These are phyloP conservation scores for Uloborus plumipes DNA, from an alignment of 2,888 invertebrate genomes.

Conservation along the genomic window DNA sequence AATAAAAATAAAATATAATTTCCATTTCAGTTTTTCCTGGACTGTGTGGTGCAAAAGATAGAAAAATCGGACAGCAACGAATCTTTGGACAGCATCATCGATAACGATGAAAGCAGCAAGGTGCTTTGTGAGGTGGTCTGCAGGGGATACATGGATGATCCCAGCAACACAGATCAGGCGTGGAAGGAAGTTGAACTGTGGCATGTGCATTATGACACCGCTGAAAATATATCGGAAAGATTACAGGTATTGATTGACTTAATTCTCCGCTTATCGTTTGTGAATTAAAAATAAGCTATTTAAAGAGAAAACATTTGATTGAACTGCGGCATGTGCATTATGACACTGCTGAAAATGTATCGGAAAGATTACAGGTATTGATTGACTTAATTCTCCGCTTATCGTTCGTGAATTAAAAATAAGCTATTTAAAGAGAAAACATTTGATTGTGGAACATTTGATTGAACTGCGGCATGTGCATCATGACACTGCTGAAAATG, in stretches of 20 bases:
- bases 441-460: too few species aligned
- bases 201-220: slow-evolving; percentile 67
- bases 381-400: background rate
- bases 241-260: slow-evolving; percentile 44
- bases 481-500: slow-evolving; percentile 54
- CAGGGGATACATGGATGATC: slow-evolving; percentile 71
- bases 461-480: slow-evolving; percentile 68
- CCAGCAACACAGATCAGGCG: slow-evolving; percentile 69
- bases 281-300: too few species aligned
- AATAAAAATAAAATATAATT: background rate
- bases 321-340: slow-evolving; percentile 68
- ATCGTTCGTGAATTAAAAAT: too few species aligned
- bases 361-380: slow-evolving; percentile 52
- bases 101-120: slow-evolving; percentile 15
- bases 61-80: slow-evolving; percentile 34
- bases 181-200: slow-evolving; percentile 69
- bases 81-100: slow-evolving; percentile 18
- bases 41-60: slow-evolving; percentile 31
- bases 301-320: slow-evolving; percentile 26
- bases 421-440: too few species aligned
- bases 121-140: slow-evolving; percentile 12
- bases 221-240: slow-evolving; percentile 42
- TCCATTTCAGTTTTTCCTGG: slow-evolving; percentile 35
- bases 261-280: background rate
- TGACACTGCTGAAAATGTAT: slow-evolving; percentile 42